Evolutionary conservation across 2,113 vertebrate species (phyloP).

Genomic region (Speoplatyrhinus poulsoni): DNA sequence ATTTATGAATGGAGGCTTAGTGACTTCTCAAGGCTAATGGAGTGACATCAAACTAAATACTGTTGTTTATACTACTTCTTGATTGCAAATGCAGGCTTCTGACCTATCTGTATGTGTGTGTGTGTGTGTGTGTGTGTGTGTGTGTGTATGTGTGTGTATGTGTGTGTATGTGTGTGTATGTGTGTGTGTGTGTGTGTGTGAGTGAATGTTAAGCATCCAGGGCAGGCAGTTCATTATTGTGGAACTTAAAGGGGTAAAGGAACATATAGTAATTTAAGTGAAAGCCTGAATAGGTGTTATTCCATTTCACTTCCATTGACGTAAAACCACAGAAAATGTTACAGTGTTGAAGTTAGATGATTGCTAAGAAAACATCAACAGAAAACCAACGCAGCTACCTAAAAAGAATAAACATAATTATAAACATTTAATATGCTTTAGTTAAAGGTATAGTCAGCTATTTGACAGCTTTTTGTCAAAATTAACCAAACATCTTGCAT

Average conservation of each 20-base stretch:
- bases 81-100: slow-evolving; percentile 5
- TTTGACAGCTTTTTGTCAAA: too few species aligned
- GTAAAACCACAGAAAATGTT: too few species aligned
- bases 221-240: too few species aligned
- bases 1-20: slow-evolving; percentile 44
- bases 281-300: neutral
- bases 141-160: neutral
- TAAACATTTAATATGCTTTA: too few species aligned
- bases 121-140: neutral
- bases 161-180: neutral
- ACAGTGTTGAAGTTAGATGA: too few species aligned
- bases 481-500: too few species aligned
- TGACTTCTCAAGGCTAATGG: slow-evolving; percentile 17
- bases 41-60: slow-evolving; percentile 38
- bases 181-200: slow-evolving; percentile 1
- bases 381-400: too few species aligned
- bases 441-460: too few species aligned
- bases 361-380: too few species aligned
- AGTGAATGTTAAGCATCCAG: neutral
- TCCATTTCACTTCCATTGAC: too few species aligned
- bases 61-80: slow-evolving; percentile 43
- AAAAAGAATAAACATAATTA: too few species aligned
- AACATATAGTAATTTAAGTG: too few species aligned
- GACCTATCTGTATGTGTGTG: neutral
- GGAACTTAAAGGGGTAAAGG: neutral